A percentile compares a stretch with the other conserved stretches of the same genome.
These are phyloP conservation scores for Gracilinanus agilis DNA, from an alignment of 2,113 vertebrate species.

Conservation along the genomic window DNA sequence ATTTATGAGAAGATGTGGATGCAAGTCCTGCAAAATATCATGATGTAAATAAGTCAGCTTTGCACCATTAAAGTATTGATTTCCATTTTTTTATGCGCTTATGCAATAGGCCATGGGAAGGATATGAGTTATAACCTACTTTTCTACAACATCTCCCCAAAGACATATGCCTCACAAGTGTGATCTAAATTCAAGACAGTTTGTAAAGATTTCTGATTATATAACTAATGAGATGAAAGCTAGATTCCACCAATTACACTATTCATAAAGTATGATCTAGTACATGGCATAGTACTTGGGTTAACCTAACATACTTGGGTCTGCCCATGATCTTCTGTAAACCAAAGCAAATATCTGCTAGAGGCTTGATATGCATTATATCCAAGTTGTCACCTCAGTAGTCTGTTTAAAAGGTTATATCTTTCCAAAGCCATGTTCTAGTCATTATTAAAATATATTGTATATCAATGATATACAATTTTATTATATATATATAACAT, in stretches of 20 bases:
- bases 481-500: no score
- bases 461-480: no score
- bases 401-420: neutral
- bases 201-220: conserved; percentile 41
- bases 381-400: neutral
- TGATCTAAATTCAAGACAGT: conserved; percentile 5
- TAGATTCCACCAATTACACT: conserved; percentile 44
- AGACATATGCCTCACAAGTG: neutral
- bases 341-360: neutral
- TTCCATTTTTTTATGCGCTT: neutral
- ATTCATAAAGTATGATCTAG: neutral
- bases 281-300: neutral
- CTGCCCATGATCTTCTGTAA: neutral
- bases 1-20: neutral
- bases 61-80: neutral
- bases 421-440: neutral
- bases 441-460: no score
- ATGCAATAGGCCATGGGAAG: neutral
- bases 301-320: neutral
- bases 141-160: neutral
- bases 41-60: neutral
- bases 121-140: neutral
- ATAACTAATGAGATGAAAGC: conserved; percentile 60
- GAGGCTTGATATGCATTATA: neutral
- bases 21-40: neutral